Conservation (phyloP, 2,113 vertebrate species). For the Tachycineta bicolor region DNA sequence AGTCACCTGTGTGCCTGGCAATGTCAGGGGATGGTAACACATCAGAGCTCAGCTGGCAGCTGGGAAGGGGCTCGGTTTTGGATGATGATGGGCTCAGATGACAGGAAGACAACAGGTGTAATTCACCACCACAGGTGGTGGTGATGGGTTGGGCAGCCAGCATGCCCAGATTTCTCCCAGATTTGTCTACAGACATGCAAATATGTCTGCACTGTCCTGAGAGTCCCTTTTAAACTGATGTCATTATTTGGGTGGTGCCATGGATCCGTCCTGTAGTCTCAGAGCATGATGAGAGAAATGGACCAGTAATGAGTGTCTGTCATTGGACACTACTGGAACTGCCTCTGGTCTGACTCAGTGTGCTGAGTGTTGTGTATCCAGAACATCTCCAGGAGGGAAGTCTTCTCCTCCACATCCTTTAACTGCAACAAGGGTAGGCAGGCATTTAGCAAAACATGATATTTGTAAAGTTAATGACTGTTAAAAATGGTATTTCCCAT, state of each 20-base stretch:
- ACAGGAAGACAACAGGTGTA: background rate
- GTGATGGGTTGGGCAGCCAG: background rate
- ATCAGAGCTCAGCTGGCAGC: background rate
- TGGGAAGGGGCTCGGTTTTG: background rate
- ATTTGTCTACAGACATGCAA: background rate
- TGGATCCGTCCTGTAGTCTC: background rate
- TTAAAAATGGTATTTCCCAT: background rate
- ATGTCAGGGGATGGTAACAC: background rate
- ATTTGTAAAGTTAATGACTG: background rate
- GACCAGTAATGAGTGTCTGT: background rate
- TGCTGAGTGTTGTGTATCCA: background rate
- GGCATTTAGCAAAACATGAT: background rate
- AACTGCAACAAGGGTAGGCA: background rate
- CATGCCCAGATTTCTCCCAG: background rate
- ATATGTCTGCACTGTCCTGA: background rate
- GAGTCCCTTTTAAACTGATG: background rate
- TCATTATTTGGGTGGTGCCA: background rate
- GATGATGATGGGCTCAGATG: background rate
- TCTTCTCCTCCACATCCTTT: background rate
- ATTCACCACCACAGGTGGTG: fast-evolving
- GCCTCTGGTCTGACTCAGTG: background rate
- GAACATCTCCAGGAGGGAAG: background rate
- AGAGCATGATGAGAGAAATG: background rate
- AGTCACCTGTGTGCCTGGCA: background rate
- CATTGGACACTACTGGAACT: background rate